Evolutionary conservation across 1,140 invertebrate species (phyloP), one percentile per base, ranked within the genome.

Genomic region (Drosophila melanogaster): DNA sequence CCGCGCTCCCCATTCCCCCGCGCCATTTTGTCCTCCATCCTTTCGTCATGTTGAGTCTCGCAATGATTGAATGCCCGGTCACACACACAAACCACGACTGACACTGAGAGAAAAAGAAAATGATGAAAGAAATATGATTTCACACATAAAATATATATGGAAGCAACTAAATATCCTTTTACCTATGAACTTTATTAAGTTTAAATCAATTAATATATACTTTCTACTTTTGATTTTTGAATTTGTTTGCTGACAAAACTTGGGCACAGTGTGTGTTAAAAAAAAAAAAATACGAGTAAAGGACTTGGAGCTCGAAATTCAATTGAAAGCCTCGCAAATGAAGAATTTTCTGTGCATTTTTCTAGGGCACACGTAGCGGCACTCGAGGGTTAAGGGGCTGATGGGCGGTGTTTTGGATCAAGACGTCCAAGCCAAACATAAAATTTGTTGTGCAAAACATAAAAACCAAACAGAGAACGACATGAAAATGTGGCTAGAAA

Each of bases 381-480:
- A 60, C 40, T 59, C 59, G 22, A 41, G 22, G n/a, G 60, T 30
- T n/a, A 43, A 17, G 47, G 19, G 3, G 43, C 1, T 15, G 1
- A 17, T 43, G 4, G 0, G 1, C 7, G 14, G 10, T 10, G 12
- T 24, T 37, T 53, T 33, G 70, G 62, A 66, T 66, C 50, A 55
- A 67, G 64, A 66, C 61, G 80, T 67, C 70, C 81, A 15, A 85
- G 78, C 81, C 70, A 86, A 86, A 87, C 83, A 86, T 87, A 71
- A 87, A 89, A 87, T 87, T 76, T 87, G 83, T 89, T 87, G 79
- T 77, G 66, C 57, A 72, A 76, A 87, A 87, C 84, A 87, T 89
- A 89, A 86, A 86, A 86, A 72, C 66, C 84, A 89, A 87, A 83
- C 76, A 59, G 75, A 87, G 78, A 85, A 74, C 81, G 81, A 78